phyloP scores from a whole-genome alignment of 2,113 vertebrate species.

The Lepisosteus osseus region DNA sequence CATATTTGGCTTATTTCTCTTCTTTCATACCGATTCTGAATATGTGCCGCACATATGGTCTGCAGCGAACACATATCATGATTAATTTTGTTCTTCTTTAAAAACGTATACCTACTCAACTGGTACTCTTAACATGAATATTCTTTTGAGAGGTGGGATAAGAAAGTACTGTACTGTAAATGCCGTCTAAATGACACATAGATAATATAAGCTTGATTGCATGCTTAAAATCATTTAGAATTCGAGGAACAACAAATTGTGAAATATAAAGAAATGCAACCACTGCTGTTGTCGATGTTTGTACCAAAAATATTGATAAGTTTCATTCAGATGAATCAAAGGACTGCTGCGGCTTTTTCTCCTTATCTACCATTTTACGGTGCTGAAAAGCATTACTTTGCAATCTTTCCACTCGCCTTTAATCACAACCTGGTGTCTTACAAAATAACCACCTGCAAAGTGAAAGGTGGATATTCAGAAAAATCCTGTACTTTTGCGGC shows the following conservation, averaged over 20 bases:
- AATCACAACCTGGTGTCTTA: slow-evolving; percentile 58
- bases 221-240: slow-evolving; percentile 1
- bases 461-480: slow-evolving; percentile 69
- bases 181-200: not conserved
- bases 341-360: no score
- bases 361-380: no score
- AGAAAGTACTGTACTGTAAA: not conserved
- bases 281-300: no score
- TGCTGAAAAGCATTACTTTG: slow-evolving; percentile 22
- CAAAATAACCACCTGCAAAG: slow-evolving; percentile 63
- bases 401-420: slow-evolving; percentile 46
- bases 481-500: slow-evolving; percentile 71
- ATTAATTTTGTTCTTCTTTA: no score
- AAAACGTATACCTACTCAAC: no score
- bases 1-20: not conserved
- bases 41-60: no score
- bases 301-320: no score
- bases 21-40: not conserved
- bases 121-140: not conserved
- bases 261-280: no score
- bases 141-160: not conserved
- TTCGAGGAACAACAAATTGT: no score
- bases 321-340: no score
- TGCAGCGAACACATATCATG: no score
- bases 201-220: slow-evolving; percentile 11